Conservation (phyloP, 2,888 invertebrate species). For the Tenthredo mesomela region DNA sequence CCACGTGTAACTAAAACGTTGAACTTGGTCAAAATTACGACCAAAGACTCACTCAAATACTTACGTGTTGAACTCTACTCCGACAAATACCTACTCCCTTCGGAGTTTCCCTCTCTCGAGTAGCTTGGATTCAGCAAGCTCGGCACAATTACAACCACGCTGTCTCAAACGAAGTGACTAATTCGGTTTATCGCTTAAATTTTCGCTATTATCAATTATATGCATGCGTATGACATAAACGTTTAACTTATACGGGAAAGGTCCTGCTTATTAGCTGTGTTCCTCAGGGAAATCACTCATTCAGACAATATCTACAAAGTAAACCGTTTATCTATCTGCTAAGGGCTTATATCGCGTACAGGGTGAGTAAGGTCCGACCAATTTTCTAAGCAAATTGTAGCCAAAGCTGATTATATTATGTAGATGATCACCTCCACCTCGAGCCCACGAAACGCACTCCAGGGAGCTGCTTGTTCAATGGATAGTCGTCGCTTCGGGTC, state of each 20-base stretch:
- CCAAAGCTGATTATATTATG: constrained; percentile 45
- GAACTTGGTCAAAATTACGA: constrained; percentile 40
- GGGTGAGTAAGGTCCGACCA: constrained; percentile 3
- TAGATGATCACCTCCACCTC: constrained; percentile 34
- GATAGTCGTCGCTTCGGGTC: constrained; percentile 47
- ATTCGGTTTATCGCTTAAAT: constrained; percentile 28
- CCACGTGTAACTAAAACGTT: neutral
- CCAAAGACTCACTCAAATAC: constrained; percentile 19
- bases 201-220: neutral
- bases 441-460: constrained; percentile 47
- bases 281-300: neutral
- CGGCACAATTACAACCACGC: constrained; percentile 33
- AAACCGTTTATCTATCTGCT: constrained; percentile 3
- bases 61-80: constrained; percentile 32
- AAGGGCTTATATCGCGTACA: neutral
- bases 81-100: constrained; percentile 21
- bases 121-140: constrained; percentile 22
- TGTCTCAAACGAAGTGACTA: constrained; percentile 36
- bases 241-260: neutral
- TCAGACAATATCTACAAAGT: neutral
- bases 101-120: constrained; percentile 15
- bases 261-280: too few relatives aligned
- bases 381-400: constrained; percentile 43
- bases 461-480: constrained; percentile 36
- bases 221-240: neutral